A percentile compares a stretch with the other conserved stretches of the same genome.
phyloP scores from a whole-genome alignment of 2,888 invertebrate genomes.

The Desoria tigrina region DNA sequence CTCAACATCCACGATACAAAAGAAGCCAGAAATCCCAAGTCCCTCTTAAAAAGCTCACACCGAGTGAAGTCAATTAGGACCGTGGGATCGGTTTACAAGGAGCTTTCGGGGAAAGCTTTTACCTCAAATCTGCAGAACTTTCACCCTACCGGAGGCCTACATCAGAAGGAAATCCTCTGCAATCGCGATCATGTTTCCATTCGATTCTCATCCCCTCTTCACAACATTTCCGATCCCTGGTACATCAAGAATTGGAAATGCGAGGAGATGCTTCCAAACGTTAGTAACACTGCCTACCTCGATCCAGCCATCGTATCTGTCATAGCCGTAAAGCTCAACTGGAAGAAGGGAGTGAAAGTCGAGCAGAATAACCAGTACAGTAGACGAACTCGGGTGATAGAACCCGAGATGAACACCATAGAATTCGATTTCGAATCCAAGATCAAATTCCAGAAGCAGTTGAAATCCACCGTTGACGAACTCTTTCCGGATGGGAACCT shows the following conservation, averaged over 20 bases:
- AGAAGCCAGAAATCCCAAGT: not conserved
- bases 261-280: slow-evolving; percentile 16
- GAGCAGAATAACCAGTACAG: slow-evolving; percentile 24
- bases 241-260: slow-evolving; percentile 29
- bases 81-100: slow-evolving; percentile 1
- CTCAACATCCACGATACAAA: too few relatives aligned
- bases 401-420: slow-evolving; percentile 26
- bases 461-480: slow-evolving; percentile 24
- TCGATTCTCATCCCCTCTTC: slow-evolving; percentile 21
- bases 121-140: not conserved
- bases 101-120: slow-evolving; percentile 16
- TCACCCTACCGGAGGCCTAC: slow-evolving; percentile 2
- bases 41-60: not conserved
- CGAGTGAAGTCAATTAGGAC: not conserved
- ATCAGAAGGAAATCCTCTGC: slow-evolving; percentile 18
- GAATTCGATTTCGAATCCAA: slow-evolving; percentile 41
- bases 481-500: slow-evolving; percentile 30
- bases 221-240: slow-evolving; percentile 9
- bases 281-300: not conserved
- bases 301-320: slow-evolving; percentile 22
- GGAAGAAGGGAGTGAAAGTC: slow-evolving; percentile 40
- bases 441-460: slow-evolving; percentile 30
- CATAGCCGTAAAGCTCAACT: slow-evolving; percentile 32
- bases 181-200: slow-evolving; percentile 21
- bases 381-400: slow-evolving; percentile 19